A percentile compares a stretch with the other conserved stretches of the same genome.
phyloP scores from a whole-genome alignment of 2,113 vertebrate species.

The Pyxicephalus adspersus region DNA sequence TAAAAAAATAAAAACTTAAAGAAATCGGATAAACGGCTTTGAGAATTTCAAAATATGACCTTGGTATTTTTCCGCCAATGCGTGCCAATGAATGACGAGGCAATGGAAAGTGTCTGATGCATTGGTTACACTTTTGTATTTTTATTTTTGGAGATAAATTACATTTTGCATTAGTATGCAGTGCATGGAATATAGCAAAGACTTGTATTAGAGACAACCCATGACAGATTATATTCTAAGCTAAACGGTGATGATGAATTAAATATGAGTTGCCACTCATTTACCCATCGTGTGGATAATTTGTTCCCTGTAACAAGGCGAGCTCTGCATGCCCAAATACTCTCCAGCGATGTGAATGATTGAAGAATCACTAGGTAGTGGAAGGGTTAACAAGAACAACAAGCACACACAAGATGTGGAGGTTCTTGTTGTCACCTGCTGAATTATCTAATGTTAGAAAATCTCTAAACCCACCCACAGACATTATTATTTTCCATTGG shows the following conservation, averaged over 20 bases:
- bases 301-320: too few species aligned
- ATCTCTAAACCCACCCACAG: too few species aligned
- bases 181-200: neutral
- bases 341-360: too few species aligned
- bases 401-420: too few species aligned
- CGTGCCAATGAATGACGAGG: neutral
- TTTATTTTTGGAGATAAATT: neutral
- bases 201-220: neutral
- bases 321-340: too few species aligned
- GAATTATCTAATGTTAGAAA: too few species aligned
- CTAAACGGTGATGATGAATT: neutral
- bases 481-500: too few species aligned
- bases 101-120: neutral
- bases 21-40: neutral
- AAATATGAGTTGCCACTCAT: neutral
- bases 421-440: too few species aligned
- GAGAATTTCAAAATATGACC: neutral
- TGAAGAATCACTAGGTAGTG: too few species aligned
- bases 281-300: neutral
- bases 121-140: neutral
- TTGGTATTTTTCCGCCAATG: neutral
- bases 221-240: neutral
- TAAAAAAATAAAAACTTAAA: neutral
- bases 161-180: neutral
- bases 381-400: too few species aligned